Percentiles rank a stretch among this genome's conserved stretches.
Conservation (phyloP, 2,888 invertebrate genomes). For the Tipula vernalis region DNA sequence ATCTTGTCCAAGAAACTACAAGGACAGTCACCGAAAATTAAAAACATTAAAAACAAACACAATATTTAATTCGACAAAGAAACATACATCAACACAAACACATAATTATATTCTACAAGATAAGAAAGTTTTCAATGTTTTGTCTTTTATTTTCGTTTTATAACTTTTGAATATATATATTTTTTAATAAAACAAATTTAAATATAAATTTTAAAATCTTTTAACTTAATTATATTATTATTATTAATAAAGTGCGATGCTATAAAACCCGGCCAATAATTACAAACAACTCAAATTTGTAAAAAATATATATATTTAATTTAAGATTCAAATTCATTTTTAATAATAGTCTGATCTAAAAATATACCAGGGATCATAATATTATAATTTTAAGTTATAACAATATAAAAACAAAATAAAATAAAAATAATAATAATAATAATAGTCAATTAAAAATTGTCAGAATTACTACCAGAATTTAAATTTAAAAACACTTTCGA, state of each 20-base stretch:
- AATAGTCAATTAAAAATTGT: background rate
- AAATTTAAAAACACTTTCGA: background rate
- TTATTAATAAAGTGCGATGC: background rate
- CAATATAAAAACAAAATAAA: background rate
- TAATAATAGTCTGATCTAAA: background rate
- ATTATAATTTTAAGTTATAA: background rate
- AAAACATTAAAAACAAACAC: background rate
- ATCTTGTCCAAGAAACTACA: conserved; percentile 75
- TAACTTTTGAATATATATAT: background rate
- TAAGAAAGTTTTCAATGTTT: background rate
- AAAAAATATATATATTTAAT: background rate
- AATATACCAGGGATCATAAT: background rate
- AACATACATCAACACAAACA: background rate
- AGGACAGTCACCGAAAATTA: conserved; percentile 38
- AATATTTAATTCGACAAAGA: background rate
- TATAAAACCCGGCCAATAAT: background rate
- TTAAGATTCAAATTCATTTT: background rate
- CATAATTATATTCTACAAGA: background rate
- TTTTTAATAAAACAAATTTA: background rate
- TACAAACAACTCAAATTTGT: background rate
- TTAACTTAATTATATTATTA: background rate
- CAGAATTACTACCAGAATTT: background rate
- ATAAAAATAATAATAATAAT: background rate
- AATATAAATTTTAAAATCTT: background rate
- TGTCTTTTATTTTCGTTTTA: background rate